Percentiles rank a stretch among this genome's conserved stretches.
Evolutionary conservation across 2,113 vertebrate genomes (phyloP).

Genomic region (Crotalus viridis): DNA sequence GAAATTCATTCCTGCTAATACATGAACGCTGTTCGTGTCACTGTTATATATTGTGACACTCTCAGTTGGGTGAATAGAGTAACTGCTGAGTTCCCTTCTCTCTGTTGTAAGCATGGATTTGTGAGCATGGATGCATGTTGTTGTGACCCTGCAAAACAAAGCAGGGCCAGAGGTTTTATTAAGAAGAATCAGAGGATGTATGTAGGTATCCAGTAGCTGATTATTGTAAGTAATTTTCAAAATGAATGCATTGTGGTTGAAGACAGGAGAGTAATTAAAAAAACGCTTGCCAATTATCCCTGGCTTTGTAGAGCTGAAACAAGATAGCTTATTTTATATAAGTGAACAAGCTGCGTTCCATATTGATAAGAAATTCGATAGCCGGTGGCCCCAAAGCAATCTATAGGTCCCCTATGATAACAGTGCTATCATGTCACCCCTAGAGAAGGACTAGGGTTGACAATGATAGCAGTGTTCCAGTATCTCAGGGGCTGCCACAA

Average conservation of each 20-base stretch:
- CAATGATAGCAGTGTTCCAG: too few species aligned
- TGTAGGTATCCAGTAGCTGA: background rate
- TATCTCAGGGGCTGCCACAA: too few species aligned
- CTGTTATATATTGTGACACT: background rate
- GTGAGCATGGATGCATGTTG: background rate
- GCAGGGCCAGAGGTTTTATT: background rate
- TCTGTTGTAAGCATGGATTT: background rate
- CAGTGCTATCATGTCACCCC: too few species aligned
- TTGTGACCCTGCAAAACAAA: background rate
- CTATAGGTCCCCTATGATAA: too few species aligned
- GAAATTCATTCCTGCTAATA: background rate
- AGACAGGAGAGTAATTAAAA: background rate
- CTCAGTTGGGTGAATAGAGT: background rate
- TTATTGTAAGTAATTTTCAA: background rate
- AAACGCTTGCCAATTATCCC: background rate
- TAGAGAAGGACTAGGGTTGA: too few species aligned
- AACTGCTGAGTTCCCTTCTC: background rate
- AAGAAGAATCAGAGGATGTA: background rate
- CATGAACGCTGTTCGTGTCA: background rate
- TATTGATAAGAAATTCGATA: background rate
- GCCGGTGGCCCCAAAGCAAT: background rate
- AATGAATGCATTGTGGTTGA: background rate
- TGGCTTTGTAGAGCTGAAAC: background rate
- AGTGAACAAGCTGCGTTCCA: background rate
- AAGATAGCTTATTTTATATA: background rate